Evolutionary conservation across 1,140 invertebrate genomes (phyloP), one percentile per base, ranked within the genome.

Genomic region (Heliconius eleuchia): DNA sequence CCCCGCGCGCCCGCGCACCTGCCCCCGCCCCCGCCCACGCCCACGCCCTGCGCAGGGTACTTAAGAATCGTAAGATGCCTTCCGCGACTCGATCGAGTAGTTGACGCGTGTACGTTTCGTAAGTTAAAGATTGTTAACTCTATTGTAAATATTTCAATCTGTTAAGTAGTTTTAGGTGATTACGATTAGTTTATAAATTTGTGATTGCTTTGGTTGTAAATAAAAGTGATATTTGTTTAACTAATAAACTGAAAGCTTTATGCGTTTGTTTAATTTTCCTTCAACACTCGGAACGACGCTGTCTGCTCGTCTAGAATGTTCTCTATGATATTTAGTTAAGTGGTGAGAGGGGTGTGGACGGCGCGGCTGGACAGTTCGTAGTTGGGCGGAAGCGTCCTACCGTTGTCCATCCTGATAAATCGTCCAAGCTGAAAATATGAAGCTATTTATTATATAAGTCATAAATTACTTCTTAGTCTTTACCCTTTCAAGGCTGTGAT

Each of bases 151-250:
- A 93, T 90, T 92, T 92, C 88, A 85, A 91, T 92, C 91, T 93
- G 92, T 92, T 93, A 93, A 93, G 91, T 93, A 93, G 92, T 93
- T 93, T 87, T 94, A 93, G 92, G 90, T 90, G 88, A 93, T 93
- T 92, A 92, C 83, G 85, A 91, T 91, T 92, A 93, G 91, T 91
- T 91, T 88, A 87, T 92, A 91, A 89, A 92, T 94, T 93, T 92
- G 91, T 92, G 91, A 94, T 93, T 87, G 92, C 92, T 93, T 94
- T 91, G 91, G 91, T 93, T 94, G 92, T 94, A 93, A 94, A 93
- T 93, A 94, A 94, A 94, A 93, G 92, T 94, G 91, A 93, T 94
- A 93, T 94, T 94, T 93, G 91, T 94, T 93, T 94, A 93, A 93
- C 90, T 93, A 93, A 94, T 94, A 92, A 93, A 92, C 85, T 88